These are phyloP conservation scores for Drosophila arawakana DNA, from an alignment of 1,140 invertebrate genomes.

Conservation along the genomic window DNA sequence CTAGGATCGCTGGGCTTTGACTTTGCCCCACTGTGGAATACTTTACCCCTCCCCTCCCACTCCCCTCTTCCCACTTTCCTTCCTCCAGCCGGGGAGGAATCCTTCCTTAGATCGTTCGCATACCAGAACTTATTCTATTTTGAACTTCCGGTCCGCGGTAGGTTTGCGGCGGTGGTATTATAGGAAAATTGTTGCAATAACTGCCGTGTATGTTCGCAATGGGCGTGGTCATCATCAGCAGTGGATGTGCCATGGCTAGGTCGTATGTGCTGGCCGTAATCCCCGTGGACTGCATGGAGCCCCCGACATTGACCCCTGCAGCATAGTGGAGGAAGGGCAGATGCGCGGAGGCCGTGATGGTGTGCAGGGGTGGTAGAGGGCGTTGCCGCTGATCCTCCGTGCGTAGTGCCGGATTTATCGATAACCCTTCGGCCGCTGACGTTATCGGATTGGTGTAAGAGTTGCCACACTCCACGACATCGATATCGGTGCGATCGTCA, in stretches of 20 bases:
- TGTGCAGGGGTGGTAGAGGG: conserved; percentile 71
- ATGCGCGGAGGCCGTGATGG: conserved; percentile 69
- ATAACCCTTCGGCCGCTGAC: conserved; percentile 51
- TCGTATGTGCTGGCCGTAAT: conserved; percentile 61
- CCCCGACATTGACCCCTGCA: conserved; percentile 54
- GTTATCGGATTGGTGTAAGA: conserved; percentile 41
- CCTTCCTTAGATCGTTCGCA: conserved; percentile 67
- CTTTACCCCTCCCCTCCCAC: too few relatives aligned
- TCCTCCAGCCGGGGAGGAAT: neutral
- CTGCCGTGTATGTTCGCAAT: conserved; percentile 65
- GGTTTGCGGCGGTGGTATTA: conserved; percentile 63
- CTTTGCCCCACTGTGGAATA: neutral
- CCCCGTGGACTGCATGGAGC: conserved; percentile 45
- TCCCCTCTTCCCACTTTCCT: too few relatives aligned
- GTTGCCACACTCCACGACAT: conserved; percentile 68
- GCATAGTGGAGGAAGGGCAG: conserved; percentile 74
- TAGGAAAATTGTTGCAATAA: conserved; percentile 69
- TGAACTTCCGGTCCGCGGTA: conserved; percentile 67
- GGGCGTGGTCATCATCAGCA: conserved; percentile 72
- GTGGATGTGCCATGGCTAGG: conserved; percentile 69
- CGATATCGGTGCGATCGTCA: conserved; percentile 63
- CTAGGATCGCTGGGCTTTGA: conserved; percentile 20
- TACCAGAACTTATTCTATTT: conserved; percentile 74
- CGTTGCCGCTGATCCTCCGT: conserved; percentile 57
- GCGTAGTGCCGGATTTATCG: conserved; percentile 41